These are phyloP conservation scores for Ectemnius cavifrons DNA, from an alignment of 2,888 invertebrate species.

Conservation along the genomic window DNA sequence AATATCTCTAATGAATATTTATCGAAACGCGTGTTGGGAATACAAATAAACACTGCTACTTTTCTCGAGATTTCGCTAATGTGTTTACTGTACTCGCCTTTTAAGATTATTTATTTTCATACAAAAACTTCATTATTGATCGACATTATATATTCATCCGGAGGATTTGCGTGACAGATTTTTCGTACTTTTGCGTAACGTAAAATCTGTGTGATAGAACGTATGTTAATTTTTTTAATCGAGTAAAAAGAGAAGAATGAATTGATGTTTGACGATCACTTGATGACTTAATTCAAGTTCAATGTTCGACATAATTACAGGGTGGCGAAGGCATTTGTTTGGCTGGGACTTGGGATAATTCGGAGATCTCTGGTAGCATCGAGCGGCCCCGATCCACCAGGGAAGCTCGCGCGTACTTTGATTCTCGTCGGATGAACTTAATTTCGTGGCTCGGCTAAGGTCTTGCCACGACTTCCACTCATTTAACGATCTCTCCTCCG, in stretches of 20 bases:
- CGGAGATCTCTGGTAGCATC: conserved; percentile 13
- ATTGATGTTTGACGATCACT: background rate
- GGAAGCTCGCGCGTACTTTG: conserved; percentile 5
- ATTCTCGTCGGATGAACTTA: conserved; percentile 41
- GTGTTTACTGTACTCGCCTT: too few species aligned
- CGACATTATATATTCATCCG: too few species aligned
- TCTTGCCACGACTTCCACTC: conserved; percentile 38
- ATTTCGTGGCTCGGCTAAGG: conserved; percentile 36
- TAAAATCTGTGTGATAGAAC: too few species aligned
- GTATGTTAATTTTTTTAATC: too few species aligned
- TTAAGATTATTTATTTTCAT: too few species aligned
- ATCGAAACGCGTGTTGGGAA: background rate
- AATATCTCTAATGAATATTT: background rate
- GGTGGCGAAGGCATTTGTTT: conserved; percentile 5
- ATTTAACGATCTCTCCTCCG: conserved; percentile 41
- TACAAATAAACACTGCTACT: too few species aligned
- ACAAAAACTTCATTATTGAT: too few species aligned
- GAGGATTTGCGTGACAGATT: too few species aligned
- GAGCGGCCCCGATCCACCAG: conserved; percentile 22
- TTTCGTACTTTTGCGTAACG: too few species aligned
- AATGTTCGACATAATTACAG: conserved; percentile 45
- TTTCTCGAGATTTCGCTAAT: too few species aligned
- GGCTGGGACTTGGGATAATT: conserved; percentile 14
- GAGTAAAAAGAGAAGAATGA: conserved; percentile 8
- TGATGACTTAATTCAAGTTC: conserved; percentile 18